Evolutionary conservation across 2,113 vertebrate species (phyloP).

Genomic region (Verasper variegatus): DNA sequence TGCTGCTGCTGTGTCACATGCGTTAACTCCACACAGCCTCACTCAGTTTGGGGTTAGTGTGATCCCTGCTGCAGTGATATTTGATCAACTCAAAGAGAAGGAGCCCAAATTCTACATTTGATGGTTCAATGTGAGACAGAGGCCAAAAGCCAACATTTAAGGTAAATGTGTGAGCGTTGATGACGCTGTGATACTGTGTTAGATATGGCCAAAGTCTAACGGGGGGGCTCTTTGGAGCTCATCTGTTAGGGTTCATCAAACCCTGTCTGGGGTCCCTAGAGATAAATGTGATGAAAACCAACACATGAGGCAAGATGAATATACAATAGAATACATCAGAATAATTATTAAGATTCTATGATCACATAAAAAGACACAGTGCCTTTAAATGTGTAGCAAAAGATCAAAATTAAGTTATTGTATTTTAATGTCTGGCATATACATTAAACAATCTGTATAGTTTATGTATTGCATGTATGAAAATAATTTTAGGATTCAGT

Average conservation of each 20-base stretch:
- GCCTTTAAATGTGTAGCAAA: no score
- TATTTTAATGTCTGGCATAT: no score
- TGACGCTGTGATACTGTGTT: no score
- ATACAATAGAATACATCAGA: no score
- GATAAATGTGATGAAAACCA: not conserved
- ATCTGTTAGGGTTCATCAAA: not conserved
- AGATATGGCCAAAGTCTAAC: not conserved
- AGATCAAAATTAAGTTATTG: no score
- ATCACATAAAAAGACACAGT: no score
- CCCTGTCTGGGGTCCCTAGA: not conserved
- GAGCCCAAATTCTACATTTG: not conserved
- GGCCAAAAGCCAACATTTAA: not conserved
- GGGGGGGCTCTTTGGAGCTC: not conserved
- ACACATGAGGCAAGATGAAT: no score
- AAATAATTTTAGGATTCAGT: slow-evolving; percentile 34
- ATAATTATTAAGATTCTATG: no score
- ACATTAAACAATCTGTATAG: not conserved
- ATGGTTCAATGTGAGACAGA: not conserved
- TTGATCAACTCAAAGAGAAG: not conserved
- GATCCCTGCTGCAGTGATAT: not conserved
- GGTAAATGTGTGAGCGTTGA: not conserved
- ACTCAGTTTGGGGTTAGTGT: not conserved
- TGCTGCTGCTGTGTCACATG: not conserved
- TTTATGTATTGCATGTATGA: not conserved
- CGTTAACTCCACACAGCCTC: not conserved